These are phyloP conservation scores for Melanostoma mellinum DNA, from an alignment of 2,888 invertebrate genomes.

Conservation along the genomic window DNA sequence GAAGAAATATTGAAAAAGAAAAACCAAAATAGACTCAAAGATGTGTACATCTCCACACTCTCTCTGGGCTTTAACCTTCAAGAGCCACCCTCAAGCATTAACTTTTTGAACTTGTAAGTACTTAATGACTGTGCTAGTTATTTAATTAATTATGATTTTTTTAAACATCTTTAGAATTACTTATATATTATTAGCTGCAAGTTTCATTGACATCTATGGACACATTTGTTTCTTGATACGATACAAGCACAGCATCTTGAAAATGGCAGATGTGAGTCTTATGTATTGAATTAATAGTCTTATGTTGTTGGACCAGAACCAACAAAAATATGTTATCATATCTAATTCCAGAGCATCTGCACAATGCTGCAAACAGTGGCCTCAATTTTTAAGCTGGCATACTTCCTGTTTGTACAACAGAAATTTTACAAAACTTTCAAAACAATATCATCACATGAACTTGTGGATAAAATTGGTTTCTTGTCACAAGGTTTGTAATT, in stretches of 20 bases:
- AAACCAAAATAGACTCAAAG: slow-evolving; percentile 12
- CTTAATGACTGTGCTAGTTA: too few relatives aligned
- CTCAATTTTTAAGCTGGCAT: slow-evolving; percentile 28
- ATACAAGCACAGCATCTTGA: slow-evolving; percentile 7
- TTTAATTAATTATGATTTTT: neutral
- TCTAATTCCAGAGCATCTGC: slow-evolving; percentile 18
- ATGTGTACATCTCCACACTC: neutral
- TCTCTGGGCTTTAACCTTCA: slow-evolving; percentile 8
- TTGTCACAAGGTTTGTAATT: slow-evolving; percentile 25
- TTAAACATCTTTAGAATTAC: slow-evolving; percentile 20
- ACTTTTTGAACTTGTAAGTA: neutral
- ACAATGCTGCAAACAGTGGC: slow-evolving; percentile 31
- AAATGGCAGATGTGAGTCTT: slow-evolving; percentile 28
- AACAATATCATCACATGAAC: slow-evolving; percentile 16
- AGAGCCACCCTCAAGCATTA: neutral
- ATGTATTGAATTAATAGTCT: neutral
- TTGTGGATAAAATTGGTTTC: slow-evolving; percentile 33
- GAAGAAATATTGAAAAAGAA: neutral
- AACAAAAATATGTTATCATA: neutral
- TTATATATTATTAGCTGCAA: neutral
- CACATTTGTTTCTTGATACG: slow-evolving; percentile 10
- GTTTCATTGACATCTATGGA: slow-evolving; percentile 16
- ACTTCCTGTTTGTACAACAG: slow-evolving; percentile 8
- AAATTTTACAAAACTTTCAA: slow-evolving; percentile 19
- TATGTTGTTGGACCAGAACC: too few relatives aligned